Evolutionary conservation across 2,888 invertebrate genomes (phyloP), one percentile per base, ranked within the genome.

Genomic region (Hedychridium roseum): DNA sequence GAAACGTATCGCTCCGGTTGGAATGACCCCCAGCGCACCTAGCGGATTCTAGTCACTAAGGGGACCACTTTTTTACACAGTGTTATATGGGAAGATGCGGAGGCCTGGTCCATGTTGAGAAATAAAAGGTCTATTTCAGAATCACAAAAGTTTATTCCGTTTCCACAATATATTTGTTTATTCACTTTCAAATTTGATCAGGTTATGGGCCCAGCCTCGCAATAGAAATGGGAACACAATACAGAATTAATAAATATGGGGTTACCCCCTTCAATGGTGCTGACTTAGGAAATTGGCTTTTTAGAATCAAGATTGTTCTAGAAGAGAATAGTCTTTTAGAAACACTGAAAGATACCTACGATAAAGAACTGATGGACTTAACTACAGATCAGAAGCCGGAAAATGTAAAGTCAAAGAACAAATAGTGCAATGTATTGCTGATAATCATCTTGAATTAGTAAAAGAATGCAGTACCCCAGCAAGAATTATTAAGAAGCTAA

Each of bases 151-250:
- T n/a, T n/a, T n/a, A n/a, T n/a, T n/a, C n/a, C n/a, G n/a, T n/a
- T n/a, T n/a, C n/a, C n/a, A n/a, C n/a, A n/a, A n/a, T n/a, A n/a
- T n/a, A n/a, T n/a, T n/a, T n/a, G n/a, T n/a, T n/a, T n/a, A n/a
- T 23, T 23, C 23, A 23, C 23, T 5, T 9, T 9, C 11, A 5
- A 30, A 30, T 11, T 11, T 11, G 3, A 11, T 9, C 30, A 30
- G 30, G 30, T 30, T 30, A 30, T 30, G 30, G 30, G 30, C 30
- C 30, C 30, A 30, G 30, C 4, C 30, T 4, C 30, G 30, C 5
- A 30, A 4, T 4, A 11, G 5, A 11, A 30, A 30, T 9, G 11
- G 5, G 11, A 30, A 11, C 11, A n/a, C 4, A 30, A 30, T 9
- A 30, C 9, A 30, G 4, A 11, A 9, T 30, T 11, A 11, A n/a